These are phyloP conservation scores for Acromyrmex heyeri DNA, from an alignment of 1,140 invertebrate species.

Conservation along the genomic window DNA sequence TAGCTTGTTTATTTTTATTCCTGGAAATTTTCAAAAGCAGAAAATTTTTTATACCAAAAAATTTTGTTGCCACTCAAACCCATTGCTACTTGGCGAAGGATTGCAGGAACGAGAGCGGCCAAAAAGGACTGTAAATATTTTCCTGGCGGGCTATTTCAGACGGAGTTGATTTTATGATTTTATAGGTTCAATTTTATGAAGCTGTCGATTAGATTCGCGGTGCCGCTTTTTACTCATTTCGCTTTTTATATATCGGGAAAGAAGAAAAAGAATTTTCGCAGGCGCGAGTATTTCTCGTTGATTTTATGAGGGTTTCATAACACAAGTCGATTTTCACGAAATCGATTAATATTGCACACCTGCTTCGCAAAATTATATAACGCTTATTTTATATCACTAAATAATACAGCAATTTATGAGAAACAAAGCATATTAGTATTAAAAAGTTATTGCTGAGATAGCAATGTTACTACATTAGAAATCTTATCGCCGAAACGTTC, in stretches of 20 bases:
- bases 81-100: conserved; percentile 63
- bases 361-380: not conserved
- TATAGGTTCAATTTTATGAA: conserved; percentile 85
- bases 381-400: not conserved
- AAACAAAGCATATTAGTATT: not conserved
- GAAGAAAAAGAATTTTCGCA: conserved; percentile 1
- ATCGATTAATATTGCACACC: conserved; percentile 51
- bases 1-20: not conserved
- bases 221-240: conserved; percentile 74
- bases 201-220: conserved; percentile 85
- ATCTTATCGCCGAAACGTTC: not conserved
- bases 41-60: not conserved
- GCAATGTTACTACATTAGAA: not conserved
- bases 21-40: not conserved
- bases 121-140: conserved; percentile 82
- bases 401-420: not conserved
- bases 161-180: conserved; percentile 85
- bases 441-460: not conserved
- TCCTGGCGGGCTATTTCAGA: conserved; percentile 73
- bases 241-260: conserved; percentile 60
- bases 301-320: conserved; percentile 58
- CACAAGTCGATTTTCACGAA: conserved; percentile 56
- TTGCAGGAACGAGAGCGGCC: conserved; percentile 77
- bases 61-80: conserved; percentile 48
- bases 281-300: conserved; percentile 55